Conservation (phyloP, 2,888 invertebrate genomes). For the Cheilosia pagana region DNA sequence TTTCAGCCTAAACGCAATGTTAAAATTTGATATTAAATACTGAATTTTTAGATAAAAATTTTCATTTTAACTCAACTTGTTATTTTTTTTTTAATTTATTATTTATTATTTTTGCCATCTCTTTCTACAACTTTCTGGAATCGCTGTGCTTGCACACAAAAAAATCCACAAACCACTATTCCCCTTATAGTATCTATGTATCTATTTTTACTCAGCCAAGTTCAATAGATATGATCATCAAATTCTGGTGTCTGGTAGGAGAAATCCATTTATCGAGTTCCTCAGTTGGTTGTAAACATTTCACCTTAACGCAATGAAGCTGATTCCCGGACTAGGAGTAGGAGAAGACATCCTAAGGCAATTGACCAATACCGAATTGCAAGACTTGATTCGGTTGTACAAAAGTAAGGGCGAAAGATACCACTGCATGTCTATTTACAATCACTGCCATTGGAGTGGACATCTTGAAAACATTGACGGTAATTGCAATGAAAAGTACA, state of each 20-base stretch:
- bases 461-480: slow-evolving; percentile 75
- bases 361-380: slow-evolving; percentile 77
- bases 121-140: no score
- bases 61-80: no score
- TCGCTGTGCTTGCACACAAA: no score
- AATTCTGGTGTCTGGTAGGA: background rate
- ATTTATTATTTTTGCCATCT: no score
- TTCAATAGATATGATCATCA: no score
- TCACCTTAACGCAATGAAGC: slow-evolving; percentile 2
- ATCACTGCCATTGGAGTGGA: slow-evolving; percentile 80
- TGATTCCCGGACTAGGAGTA: background rate
- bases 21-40: no score
- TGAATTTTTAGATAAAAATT: no score
- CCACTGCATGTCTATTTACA: slow-evolving; percentile 80
- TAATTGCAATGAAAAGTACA: slow-evolving; percentile 57
- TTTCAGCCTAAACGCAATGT: no score
- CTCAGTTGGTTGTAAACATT: background rate
- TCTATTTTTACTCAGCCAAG: no score
- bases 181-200: no score
- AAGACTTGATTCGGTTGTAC: slow-evolving; percentile 78
- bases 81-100: no score
- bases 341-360: slow-evolving; percentile 78
- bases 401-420: slow-evolving; percentile 78
- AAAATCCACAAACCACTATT: no score
- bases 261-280: background rate